phyloP scores from a whole-genome alignment of 2,888 invertebrate species.

The Augiades crinisus region DNA sequence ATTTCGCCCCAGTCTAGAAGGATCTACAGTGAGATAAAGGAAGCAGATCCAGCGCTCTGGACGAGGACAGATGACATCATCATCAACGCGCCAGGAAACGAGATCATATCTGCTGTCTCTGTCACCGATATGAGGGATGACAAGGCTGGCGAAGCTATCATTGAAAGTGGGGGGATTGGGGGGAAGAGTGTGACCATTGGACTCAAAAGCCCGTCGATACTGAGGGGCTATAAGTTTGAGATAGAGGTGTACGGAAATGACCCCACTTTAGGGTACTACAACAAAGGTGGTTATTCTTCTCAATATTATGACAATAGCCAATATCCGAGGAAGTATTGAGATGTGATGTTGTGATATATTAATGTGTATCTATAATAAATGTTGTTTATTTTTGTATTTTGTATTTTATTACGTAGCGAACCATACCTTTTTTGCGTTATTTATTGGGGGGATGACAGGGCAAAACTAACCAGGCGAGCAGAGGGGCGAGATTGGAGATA shows the following conservation, averaged over 20 bases:
- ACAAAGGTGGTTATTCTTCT: constrained; percentile 42
- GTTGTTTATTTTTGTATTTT: background rate
- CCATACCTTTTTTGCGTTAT: background rate
- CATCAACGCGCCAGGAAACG: constrained; percentile 49
- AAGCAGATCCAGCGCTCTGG: constrained; percentile 63
- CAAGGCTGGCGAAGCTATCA: constrained; percentile 57
- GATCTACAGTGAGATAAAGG: constrained; percentile 56
- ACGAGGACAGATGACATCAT: constrained; percentile 56
- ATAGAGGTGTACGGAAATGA: constrained; percentile 58
- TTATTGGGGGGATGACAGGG: background rate
- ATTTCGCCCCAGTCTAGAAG: constrained; percentile 43
- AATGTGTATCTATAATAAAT: too few species aligned
- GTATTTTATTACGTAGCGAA: background rate
- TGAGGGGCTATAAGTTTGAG: constrained; percentile 63
- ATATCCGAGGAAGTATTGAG: constrained; percentile 48
- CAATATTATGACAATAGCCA: constrained; percentile 43
- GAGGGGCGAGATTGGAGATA: too few species aligned
- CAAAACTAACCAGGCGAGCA: too few species aligned
- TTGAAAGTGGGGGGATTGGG: constrained; percentile 62
- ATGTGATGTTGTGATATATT: background rate
- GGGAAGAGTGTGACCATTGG: constrained; percentile 55
- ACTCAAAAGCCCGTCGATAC: constrained; percentile 57
- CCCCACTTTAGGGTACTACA: constrained; percentile 42
- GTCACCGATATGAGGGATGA: constrained; percentile 61
- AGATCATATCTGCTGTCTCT: constrained; percentile 57